Percentiles rank a stretch among this genome's conserved stretches.
phyloP scores from a whole-genome alignment of 2,888 invertebrate genomes.

The Cremastinae sp. region DNA sequence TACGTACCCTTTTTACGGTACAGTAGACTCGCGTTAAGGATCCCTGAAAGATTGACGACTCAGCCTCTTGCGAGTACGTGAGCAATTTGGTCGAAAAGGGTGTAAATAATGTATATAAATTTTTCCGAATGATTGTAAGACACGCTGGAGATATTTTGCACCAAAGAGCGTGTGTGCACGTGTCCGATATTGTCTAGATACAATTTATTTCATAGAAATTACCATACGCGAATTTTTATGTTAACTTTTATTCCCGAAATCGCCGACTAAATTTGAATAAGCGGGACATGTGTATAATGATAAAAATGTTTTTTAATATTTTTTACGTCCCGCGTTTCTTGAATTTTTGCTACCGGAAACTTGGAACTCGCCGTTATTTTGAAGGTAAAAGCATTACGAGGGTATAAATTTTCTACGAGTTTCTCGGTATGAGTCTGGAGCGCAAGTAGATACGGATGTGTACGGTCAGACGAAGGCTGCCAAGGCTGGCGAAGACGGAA shows the following conservation, averaged over 20 bases:
- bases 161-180: not conserved
- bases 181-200: not conserved
- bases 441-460: conserved; percentile 39
- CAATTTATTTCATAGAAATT: no score
- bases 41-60: conserved; percentile 25
- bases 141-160: conserved; percentile 23
- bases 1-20: conserved; percentile 11
- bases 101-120: conserved; percentile 37
- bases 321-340: not conserved
- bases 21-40: conserved; percentile 1
- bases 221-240: no score
- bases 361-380: no score
- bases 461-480: conserved; percentile 38
- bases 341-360: no score
- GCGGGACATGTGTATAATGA: no score
- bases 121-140: conserved; percentile 38
- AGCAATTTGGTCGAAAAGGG: conserved; percentile 45
- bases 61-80: not conserved
- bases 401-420: not conserved
- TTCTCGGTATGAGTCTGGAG: not conserved
- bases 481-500: conserved; percentile 44
- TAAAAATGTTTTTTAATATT: no score
- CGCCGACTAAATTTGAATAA: no score
- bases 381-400: no score
- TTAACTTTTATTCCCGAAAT: no score